Percentiles rank a stretch among this genome's conserved stretches.
Conservation (phyloP, 2,797 vertebrate species). For the Gastrophryne carolinensis region DNA sequence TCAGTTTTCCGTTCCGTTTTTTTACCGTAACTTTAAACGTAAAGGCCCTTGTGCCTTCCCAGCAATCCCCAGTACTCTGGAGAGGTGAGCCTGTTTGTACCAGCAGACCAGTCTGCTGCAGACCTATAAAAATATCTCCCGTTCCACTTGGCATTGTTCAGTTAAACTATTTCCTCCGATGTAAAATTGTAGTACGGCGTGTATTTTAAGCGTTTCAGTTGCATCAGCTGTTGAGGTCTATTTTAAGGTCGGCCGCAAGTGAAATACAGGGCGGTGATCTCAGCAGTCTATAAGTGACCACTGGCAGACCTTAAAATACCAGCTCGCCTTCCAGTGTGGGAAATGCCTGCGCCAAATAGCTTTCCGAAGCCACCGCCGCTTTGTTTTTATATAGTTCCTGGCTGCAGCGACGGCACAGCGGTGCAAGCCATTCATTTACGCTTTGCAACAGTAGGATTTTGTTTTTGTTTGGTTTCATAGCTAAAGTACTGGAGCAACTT, state of each 20-base stretch:
- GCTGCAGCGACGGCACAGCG: background rate
- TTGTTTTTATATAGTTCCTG: conserved; percentile 13
- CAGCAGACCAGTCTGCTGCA: background rate
- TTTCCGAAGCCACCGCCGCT: conserved; percentile 12
- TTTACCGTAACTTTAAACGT: too few relatives aligned
- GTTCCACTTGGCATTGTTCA: conserved; percentile 28
- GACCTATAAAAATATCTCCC: conserved; percentile 3
- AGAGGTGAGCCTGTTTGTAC: conserved; percentile 2
- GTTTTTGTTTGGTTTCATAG: too few relatives aligned
- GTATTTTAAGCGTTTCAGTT: conserved; percentile 60
- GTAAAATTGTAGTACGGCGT: conserved; percentile 55
- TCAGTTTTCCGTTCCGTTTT: too few relatives aligned
- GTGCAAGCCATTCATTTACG: background rate
- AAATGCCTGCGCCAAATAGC: conserved; percentile 45
- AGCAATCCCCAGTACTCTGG: background rate
- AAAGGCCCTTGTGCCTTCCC: background rate
- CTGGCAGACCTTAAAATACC: conserved; percentile 61
- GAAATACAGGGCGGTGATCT: conserved; percentile 65
- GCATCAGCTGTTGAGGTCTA: conserved; percentile 69
- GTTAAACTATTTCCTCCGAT: conserved; percentile 34
- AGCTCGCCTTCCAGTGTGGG: conserved; percentile 49
- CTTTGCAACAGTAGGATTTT: background rate
- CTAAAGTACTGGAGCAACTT: too few relatives aligned
- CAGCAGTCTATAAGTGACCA: conserved; percentile 66
- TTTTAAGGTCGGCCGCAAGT: conserved; percentile 65